These are phyloP conservation scores for Bombycilla garrulus DNA, from an alignment of 2,113 vertebrate genomes.

Conservation along the genomic window DNA sequence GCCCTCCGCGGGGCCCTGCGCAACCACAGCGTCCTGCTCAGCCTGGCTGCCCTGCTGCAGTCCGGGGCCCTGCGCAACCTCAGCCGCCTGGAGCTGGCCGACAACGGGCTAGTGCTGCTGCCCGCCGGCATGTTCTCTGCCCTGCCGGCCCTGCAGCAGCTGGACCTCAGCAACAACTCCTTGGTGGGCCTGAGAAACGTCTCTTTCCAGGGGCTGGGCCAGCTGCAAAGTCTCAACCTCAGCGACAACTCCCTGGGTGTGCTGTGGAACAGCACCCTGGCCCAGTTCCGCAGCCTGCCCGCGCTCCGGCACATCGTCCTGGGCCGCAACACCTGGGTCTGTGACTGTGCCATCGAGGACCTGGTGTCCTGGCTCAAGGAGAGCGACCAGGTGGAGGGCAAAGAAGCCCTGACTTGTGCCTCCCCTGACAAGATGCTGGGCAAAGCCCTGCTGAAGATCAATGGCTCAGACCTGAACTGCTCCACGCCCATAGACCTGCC, in stretches of 20 bases:
- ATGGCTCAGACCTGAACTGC: slow-evolving; percentile 75
- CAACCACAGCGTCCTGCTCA: slow-evolving; percentile 54
- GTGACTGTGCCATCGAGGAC: slow-evolving; percentile 83
- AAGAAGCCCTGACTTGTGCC: slow-evolving; percentile 76
- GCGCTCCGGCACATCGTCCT: slow-evolving; percentile 69
- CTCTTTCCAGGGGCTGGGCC: slow-evolving; percentile 70
- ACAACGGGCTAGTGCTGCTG: slow-evolving; percentile 81
- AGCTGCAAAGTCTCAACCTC: slow-evolving; percentile 82
- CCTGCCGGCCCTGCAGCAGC: slow-evolving; percentile 72
- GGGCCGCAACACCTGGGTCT: slow-evolving; percentile 84
- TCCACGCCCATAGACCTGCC: slow-evolving; percentile 61
- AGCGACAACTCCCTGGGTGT: slow-evolving; percentile 81
- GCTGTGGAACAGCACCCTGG: slow-evolving; percentile 72
- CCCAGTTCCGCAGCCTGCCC: slow-evolving; percentile 69
- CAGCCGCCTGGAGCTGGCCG: slow-evolving; percentile 79
- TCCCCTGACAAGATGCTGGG: slow-evolving; percentile 74
- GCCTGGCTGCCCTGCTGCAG: slow-evolving; percentile 66
- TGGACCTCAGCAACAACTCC: slow-evolving; percentile 88
- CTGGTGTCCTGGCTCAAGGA: slow-evolving; percentile 86
- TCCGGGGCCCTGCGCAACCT: slow-evolving; percentile 70
- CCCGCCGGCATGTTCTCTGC: slow-evolving; percentile 68
- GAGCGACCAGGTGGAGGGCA: slow-evolving; percentile 68
- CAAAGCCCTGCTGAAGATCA: slow-evolving; percentile 75
- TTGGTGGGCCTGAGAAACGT: slow-evolving; percentile 76
- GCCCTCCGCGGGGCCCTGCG: slow-evolving; percentile 57